Conservation (phyloP, 2,888 invertebrate species). For the Lagria hirta region DNA sequence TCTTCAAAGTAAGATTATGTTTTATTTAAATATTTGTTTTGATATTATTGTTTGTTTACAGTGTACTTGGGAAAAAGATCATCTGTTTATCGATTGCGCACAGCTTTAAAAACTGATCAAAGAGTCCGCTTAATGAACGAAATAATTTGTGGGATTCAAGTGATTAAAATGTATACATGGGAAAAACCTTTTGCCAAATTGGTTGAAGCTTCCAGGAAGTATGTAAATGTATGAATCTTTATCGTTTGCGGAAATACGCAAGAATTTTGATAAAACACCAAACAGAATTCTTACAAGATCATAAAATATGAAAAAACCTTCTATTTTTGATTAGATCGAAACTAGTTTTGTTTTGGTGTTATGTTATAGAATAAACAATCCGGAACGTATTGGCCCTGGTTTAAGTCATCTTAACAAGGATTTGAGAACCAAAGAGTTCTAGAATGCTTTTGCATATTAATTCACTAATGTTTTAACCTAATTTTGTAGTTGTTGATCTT, state of each 20-base stretch:
- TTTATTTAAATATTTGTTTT: neutral
- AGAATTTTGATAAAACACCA: neutral
- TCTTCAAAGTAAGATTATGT: constrained; percentile 46
- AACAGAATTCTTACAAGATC: neutral
- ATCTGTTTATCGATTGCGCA: constrained; percentile 71
- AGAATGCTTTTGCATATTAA: too few relatives aligned
- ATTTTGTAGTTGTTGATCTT: too few relatives aligned
- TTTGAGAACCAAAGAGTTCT: too few relatives aligned
- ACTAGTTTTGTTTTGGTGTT: constrained; percentile 4
- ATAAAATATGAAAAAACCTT: neutral
- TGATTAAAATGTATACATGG: constrained; percentile 97
- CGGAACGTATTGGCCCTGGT: too few relatives aligned
- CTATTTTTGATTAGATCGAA: neutral
- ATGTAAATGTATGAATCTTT: constrained; percentile 31
- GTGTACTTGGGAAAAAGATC: constrained; percentile 67
- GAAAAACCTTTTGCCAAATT: constrained; percentile 83
- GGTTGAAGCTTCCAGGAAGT: constrained; percentile 65
- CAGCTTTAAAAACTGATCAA: constrained; percentile 79
- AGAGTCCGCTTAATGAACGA: constrained; percentile 88
- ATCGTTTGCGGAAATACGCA: neutral
- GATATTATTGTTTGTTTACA: constrained; percentile 33
- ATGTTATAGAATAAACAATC: too few relatives aligned
- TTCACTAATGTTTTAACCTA: too few relatives aligned
- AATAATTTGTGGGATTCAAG: constrained; percentile 83
- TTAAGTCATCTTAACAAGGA: too few relatives aligned